Base-by-base conservation (phyloP, 2,113 vertebrate species). In the Saccopteryx leptura region DNA sequence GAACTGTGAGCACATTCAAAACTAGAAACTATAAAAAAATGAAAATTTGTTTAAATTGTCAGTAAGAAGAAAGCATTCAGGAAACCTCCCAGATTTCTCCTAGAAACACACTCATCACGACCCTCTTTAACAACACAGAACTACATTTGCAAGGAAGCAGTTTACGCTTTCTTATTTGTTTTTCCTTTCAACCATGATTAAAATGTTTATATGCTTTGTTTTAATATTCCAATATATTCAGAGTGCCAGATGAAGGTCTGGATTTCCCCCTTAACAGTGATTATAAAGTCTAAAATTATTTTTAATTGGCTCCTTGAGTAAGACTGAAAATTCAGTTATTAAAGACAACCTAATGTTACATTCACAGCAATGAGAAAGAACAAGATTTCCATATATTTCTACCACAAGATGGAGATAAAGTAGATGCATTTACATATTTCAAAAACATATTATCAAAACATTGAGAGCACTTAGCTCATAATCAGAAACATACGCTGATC, bases 381-480 rank as follows among this genome's bases (percentile, higher is more conserved):
- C 24, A 93, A 15, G 5, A 72, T 46, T 84, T 92, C 17, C 75
- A 84, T 54, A 9, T 83, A n/a, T 69, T 97, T 96, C 88, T 75
- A 68, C 98, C 98, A 98, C 97, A 97, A 76, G 97, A 97, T 97
- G 98, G 98, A 93, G 97, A 97, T 96, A 98, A 96, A 98, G 96
- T 66, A 97, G 97, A 97, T 52, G 9, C 31, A 71, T 91, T 97
- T 88, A 60, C 26, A 83, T 71, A 92, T 56, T 2, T 48, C 7
- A 63, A 61, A 96, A 92, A 17, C 46, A 50, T 10, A 52, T 50
- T 46, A 75, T 86, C 75, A 56, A 74, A 94, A 75, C 52, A 84
- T 58, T 72, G 39, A n/a, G 68, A 85, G 50, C 46, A 88, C 28
- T 88, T 71, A 76, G 75, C 17, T 83, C 58, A 54, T 85, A 93